Evolutionary conservation across 2,888 invertebrate genomes (phyloP).

Genomic region (Belgica antarctica): DNA sequence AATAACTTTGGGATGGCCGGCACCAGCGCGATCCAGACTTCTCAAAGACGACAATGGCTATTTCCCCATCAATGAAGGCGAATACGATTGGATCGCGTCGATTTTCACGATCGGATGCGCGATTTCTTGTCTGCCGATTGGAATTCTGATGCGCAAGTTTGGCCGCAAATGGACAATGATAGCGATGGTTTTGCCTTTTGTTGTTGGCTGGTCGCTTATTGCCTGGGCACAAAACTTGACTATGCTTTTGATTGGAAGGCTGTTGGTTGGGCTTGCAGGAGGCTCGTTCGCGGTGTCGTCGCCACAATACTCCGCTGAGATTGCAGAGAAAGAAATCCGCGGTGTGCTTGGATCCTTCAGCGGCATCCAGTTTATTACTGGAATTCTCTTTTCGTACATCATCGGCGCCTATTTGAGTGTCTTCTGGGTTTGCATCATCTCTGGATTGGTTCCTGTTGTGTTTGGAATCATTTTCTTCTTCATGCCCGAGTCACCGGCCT

Average conservation of each 20-base stretch:
- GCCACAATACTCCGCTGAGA: slow-evolving; percentile 76
- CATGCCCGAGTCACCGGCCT: slow-evolving; percentile 78
- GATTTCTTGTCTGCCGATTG: slow-evolving; percentile 64
- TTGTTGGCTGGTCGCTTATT: slow-evolving; percentile 67
- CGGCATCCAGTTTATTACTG: slow-evolving; percentile 73
- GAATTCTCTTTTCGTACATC: slow-evolving; percentile 69
- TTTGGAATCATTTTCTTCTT: slow-evolving; percentile 66
- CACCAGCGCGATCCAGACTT: slow-evolving; percentile 5
- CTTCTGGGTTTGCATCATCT: slow-evolving; percentile 64
- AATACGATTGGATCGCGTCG: slow-evolving; percentile 66
- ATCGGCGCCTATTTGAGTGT: slow-evolving; percentile 62
- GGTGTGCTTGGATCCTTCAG: slow-evolving; percentile 77
- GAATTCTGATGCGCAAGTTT: slow-evolving; percentile 61
- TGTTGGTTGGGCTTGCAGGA: slow-evolving; percentile 70
- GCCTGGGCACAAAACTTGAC: slow-evolving; percentile 62
- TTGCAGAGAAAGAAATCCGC: slow-evolving; percentile 72
- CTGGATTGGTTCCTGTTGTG: slow-evolving; percentile 64
- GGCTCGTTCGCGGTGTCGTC: slow-evolving; percentile 74
- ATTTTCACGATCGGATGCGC: slow-evolving; percentile 66
- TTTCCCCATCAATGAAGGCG: slow-evolving; percentile 55
- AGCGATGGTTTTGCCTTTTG: slow-evolving; percentile 62
- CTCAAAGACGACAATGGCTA: slow-evolving; percentile 56
- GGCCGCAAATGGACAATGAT: slow-evolving; percentile 68
- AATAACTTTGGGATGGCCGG: slow-evolving; percentile 21
- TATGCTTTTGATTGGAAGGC: slow-evolving; percentile 66